Evolutionary conservation across 64 coral and sea anemone genomes (phyloP).

Genomic region (Pocillopora damicornis): DNA sequence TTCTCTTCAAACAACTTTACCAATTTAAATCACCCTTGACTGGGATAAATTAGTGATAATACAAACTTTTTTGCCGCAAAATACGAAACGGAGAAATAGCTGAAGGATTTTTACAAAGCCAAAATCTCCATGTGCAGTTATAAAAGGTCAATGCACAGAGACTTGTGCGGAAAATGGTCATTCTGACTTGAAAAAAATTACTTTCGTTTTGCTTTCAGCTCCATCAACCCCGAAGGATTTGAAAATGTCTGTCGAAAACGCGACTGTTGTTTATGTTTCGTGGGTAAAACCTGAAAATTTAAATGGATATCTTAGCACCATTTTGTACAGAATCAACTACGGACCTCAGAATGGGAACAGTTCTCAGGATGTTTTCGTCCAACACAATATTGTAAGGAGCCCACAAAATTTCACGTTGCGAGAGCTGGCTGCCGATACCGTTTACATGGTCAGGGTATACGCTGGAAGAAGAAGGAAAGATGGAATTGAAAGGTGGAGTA

Average conservation of each 20-base stretch:
- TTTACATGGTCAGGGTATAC: slow-evolving; percentile 24
- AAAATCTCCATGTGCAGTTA: no score
- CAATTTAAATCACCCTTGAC: no score
- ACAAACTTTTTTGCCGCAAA: no score
- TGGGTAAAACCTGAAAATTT: slow-evolving; percentile 32
- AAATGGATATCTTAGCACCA: slow-evolving; percentile 33
- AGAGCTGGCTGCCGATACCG: slow-evolving; percentile 18
- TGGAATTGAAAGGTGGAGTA: slow-evolving; percentile 23
- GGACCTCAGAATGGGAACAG: slow-evolving; percentile 19
- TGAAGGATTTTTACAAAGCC: no score
- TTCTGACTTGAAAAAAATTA: no score
- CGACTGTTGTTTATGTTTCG: slow-evolving; percentile 14
- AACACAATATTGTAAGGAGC: not conserved
- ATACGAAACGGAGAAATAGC: no score
- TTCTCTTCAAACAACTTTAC: no score
- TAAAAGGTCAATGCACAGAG: no score
- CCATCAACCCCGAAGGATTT: slow-evolving; percentile 34
- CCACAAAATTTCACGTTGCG: slow-evolving; percentile 17
- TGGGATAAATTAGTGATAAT: no score
- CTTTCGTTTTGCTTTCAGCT: not conserved
- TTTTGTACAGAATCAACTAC: slow-evolving; percentile 37
- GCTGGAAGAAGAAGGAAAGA: slow-evolving; percentile 45
- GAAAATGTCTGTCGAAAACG: slow-evolving; percentile 2
- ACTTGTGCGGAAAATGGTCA: no score
- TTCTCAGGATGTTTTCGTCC: slow-evolving; percentile 12